These are phyloP conservation scores for Oryzias sinensis DNA, from an alignment of 2,797 vertebrate species.

Conservation along the genomic window DNA sequence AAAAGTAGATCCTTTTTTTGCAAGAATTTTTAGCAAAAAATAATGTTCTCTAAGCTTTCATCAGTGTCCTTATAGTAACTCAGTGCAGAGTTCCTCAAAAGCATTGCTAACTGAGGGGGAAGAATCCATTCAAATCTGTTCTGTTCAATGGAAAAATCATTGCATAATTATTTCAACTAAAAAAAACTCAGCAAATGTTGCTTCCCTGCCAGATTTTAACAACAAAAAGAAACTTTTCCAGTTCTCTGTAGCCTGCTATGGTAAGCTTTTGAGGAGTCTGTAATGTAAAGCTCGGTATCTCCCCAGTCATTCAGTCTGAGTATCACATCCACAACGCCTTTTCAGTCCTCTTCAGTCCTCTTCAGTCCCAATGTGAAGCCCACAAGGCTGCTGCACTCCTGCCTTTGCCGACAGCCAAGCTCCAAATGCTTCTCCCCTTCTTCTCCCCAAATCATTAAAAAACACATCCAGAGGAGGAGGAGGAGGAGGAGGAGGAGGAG, in stretches of 20 bases:
- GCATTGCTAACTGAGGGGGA: constrained; percentile 55
- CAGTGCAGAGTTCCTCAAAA: constrained; percentile 58
- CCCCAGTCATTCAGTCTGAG: constrained; percentile 33
- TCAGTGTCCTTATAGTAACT: constrained; percentile 40
- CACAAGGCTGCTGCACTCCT: constrained; percentile 70
- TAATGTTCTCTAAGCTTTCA: constrained; percentile 36
- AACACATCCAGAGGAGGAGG: constrained; percentile 46
- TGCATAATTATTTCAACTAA: not conserved
- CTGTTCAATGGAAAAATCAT: constrained; percentile 21
- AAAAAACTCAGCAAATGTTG: constrained; percentile 45
- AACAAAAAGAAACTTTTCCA: constrained; percentile 29
- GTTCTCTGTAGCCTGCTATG: constrained; percentile 14
- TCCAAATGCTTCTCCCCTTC: constrained; percentile 70
- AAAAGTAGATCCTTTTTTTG: constrained; percentile 22
- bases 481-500: constrained; percentile 34
- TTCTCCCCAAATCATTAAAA: constrained; percentile 78
- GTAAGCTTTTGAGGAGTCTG: constrained; percentile 11
- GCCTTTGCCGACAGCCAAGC: constrained; percentile 74
- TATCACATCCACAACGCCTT: constrained; percentile 50
- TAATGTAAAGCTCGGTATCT: constrained; percentile 26
- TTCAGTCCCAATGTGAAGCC: constrained; percentile 45
- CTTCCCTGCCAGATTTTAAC: constrained; percentile 27
- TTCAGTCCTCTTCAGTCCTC: constrained; percentile 57
- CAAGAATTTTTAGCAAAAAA: constrained; percentile 27
- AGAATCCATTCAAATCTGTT: constrained; percentile 40